Evolutionary conservation across 2,888 invertebrate genomes (phyloP).

Genomic region (Melinaea menophilus): DNA sequence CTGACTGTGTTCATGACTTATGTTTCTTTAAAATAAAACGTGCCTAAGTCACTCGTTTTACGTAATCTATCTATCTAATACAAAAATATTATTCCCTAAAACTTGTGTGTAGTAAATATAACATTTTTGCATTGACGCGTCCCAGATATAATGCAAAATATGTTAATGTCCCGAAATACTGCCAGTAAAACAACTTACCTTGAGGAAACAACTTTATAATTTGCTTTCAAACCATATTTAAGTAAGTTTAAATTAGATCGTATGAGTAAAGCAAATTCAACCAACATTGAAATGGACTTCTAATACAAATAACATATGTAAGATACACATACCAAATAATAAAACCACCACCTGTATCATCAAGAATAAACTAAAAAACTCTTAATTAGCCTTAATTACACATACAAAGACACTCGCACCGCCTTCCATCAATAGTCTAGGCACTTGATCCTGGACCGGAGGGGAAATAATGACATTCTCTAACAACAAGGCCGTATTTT

Average conservation of each 20-base stretch:
- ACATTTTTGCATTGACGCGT: conserved; percentile 6
- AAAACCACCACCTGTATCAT: not conserved
- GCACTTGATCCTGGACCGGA: too few relatives aligned
- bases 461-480: too few relatives aligned
- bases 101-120: not conserved
- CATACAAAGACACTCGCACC: conserved; percentile 26
- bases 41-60: too few relatives aligned
- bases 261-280: too few relatives aligned
- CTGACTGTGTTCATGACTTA: not conserved
- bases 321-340: not conserved
- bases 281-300: too few relatives aligned
- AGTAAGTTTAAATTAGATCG: too few relatives aligned
- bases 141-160: conserved; percentile 18
- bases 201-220: conserved; percentile 9
- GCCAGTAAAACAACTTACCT: conserved; percentile 14
- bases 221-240: not conserved
- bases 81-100: not conserved
- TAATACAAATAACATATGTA: too few relatives aligned
- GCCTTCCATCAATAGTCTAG: too few relatives aligned
- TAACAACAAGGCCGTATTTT: too few relatives aligned
- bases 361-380: conserved; percentile 11
- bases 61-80: too few relatives aligned
- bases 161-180: conserved; percentile 20
- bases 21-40: conserved; percentile 6
- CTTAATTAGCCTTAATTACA: conserved; percentile 22